Base-by-base conservation (phyloP, 2,113 vertebrate species). In the Pluvianellus socialis region DNA sequence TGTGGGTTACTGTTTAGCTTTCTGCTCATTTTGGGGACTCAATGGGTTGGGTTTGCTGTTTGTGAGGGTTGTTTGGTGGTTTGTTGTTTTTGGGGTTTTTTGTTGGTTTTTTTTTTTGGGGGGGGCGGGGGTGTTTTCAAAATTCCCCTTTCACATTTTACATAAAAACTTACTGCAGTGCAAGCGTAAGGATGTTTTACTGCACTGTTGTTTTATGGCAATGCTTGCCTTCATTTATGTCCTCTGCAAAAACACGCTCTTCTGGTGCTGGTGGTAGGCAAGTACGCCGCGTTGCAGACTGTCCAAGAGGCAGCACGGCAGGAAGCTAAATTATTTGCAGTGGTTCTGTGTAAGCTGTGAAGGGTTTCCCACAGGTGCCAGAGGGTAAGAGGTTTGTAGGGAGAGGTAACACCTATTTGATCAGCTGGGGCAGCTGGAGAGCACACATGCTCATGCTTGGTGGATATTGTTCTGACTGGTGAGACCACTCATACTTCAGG, bases 201-300 rank as follows among this genome's bases (percentile, higher is more conserved):
- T 56, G 24, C 1, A 4, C 7, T 50, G 22, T 21, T 47, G 15
- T 30, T 85, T 72, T 45, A 16, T 68, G 35, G 76, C 56, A 24
- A 2, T 26, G 26, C 8, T 1, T 70, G 3, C 40, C 61, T 58
- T 75, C 15, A 3, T 35, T 14, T 17, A 3, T 33, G 35, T 72
- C 24, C 56, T 33, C n/a, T 77, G n/a, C 81, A 42, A 22, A 72
- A 44, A 24, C 13, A 16, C 27, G 35, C 22, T 75, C 18, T 42
- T 61, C 20, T 63, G 56, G 22, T 68, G 6, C 22, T 35, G 23
- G 16, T 47, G 45, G 40, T 50, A 49, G 59, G 17, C 5, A 28
- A 61, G 30, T 21, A 12, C 0, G 0, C 19, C 40, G 42, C 0
- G 2, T 32, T 67, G 32, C 35, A 38, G 50, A 10, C 26, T 13